Evolutionary conservation across 64 coral and sea anemone genomes (phyloP).

Genomic region (Stylophora pistillata): DNA sequence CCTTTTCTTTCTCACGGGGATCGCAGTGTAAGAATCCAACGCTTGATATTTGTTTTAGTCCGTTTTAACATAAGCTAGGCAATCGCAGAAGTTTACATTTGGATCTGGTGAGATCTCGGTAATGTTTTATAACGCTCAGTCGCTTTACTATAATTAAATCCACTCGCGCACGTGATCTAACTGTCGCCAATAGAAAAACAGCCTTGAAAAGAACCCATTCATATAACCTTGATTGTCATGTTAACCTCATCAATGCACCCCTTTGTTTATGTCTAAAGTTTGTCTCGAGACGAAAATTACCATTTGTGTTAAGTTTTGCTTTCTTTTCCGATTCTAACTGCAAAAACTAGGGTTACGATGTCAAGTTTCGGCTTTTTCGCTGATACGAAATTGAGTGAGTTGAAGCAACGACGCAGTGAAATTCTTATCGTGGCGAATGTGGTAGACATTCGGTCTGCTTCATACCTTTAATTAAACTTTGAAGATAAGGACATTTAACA

Average conservation of each 20-base stretch:
- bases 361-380: no score
- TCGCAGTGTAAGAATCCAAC: neutral
- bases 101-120: neutral
- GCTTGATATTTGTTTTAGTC: neutral
- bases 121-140: neutral
- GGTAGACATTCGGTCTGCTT: no score
- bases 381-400: no score
- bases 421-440: no score
- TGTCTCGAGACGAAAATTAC: neutral
- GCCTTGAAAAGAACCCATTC: constrained; percentile 3
- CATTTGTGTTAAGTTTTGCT: neutral
- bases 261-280: neutral
- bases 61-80: neutral
- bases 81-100: neutral
- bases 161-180: neutral
- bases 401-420: no score
- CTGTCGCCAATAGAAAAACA: neutral
- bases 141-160: neutral
- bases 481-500: no score
- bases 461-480: no score
- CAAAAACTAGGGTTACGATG: no score
- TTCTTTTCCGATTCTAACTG: neutral
- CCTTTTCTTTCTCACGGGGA: neutral
- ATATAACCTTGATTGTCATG: constrained; percentile 7
- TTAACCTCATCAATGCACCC: neutral